phyloP scores from a whole-genome alignment of 2,113 vertebrate genomes.

The Hippocampus abdominalis region DNA sequence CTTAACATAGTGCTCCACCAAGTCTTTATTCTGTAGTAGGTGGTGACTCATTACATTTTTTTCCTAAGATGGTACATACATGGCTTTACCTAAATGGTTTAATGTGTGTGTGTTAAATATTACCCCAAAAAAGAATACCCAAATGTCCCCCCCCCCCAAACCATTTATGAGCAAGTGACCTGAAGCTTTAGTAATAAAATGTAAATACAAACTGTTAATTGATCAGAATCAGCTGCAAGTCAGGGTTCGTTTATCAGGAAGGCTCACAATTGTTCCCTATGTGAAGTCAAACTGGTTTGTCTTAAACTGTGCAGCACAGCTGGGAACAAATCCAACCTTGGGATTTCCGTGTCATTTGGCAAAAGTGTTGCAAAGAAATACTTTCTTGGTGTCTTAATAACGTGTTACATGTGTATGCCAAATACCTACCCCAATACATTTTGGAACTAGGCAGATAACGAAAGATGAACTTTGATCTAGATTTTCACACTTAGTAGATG shows the following conservation, averaged over 20 bases:
- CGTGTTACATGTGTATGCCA: background rate
- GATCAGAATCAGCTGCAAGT: background rate
- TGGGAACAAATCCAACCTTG: background rate
- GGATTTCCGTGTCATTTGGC: background rate
- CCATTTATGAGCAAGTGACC: background rate
- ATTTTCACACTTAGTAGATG: too few relatives aligned
- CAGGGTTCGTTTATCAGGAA: background rate
- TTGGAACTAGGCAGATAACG: too few relatives aligned
- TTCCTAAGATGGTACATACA: background rate
- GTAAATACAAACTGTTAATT: background rate
- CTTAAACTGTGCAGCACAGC: background rate
- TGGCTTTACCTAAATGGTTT: background rate
- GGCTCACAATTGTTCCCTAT: background rate
- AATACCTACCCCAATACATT: background rate
- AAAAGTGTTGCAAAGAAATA: background rate
- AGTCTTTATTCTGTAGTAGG: background rate
- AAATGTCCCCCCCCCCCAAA: background rate
- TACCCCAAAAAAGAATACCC: background rate
- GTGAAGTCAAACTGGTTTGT: constrained; percentile 3
- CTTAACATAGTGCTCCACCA: background rate
- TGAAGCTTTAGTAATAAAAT: background rate
- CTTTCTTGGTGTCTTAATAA: background rate
- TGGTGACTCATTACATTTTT: background rate
- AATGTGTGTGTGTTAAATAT: background rate
- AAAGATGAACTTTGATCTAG: too few relatives aligned